Base-by-base conservation (phyloP, 2,113 vertebrate species). In the Forbesichthys agassizii region DNA sequence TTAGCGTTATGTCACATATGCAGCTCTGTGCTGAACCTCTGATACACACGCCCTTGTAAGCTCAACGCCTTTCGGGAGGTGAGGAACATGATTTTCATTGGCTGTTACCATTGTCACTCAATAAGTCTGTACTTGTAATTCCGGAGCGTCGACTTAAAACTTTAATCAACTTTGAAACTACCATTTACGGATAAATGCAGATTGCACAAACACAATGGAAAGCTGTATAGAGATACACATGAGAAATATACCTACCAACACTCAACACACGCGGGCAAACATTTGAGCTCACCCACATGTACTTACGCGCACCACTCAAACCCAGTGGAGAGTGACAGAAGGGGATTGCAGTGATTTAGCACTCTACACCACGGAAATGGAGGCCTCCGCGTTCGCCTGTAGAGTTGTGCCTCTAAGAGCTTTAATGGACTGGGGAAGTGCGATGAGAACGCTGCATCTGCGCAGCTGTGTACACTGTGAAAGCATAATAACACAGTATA, bases 341-440 rank as follows among this genome's bases (percentile, higher is more conserved):
- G 73, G 71, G 59, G 77, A 75, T 84, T 84, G 79, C 77, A 68
- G 75, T 69, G 72, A 81, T 85, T 72, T 53, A 56, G 69, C 62
- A 16, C 5, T 64, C 16, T 56, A 69, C 73, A 69, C 79, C 79
- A 64, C 74, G 52, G 79, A 82, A 76, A 77, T 62, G 82, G 64
- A 60, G 5, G 27, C 62, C 79, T 66, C 71, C 64, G 11, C 77
- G 9, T 55, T 65, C 69, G 69, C 75, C 71, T 81, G 81, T 75
- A 82, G 80, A 85, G 82, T 70, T 74, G 77, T 74, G 80, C 69
- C 74, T 86, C 84, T 85, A 80, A 89, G 77, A 82, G 86, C 75
- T 80, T 86, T 88, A 88, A 86, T 88, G 84, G 71, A 88, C 69
- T 78, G 64, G 51, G 11, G 42, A 72, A 74, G 46, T 58, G 33